phyloP scores from a whole-genome alignment of 2,113 vertebrate genomes.

The Chloropsis cyanopogon region DNA sequence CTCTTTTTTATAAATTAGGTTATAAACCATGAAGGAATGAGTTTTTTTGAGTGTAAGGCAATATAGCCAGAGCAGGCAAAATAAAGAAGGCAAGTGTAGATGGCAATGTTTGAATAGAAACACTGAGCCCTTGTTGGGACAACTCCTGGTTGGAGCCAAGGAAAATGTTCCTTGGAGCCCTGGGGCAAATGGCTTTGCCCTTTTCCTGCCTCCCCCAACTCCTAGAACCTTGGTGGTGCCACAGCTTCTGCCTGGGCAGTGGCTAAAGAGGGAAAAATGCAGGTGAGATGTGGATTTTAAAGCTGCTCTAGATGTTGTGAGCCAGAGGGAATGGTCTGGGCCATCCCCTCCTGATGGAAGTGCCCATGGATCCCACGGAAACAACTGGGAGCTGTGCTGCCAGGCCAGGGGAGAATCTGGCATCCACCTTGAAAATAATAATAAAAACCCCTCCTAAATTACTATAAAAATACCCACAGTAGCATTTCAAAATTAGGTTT shows the following conservation, averaged over 20 bases:
- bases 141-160: neutral
- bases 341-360: neutral
- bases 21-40: neutral
- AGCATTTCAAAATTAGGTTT: constrained; percentile 49
- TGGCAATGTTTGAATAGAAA: neutral
- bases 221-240: neutral
- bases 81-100: neutral
- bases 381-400: neutral
- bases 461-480: constrained; percentile 31
- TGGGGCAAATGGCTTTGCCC: neutral
- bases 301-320: neutral
- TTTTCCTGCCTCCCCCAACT: neutral
- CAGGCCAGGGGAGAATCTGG: neutral
- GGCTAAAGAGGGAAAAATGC: neutral
- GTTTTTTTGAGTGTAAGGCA: neutral
- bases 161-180: neutral
- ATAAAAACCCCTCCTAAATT: neutral
- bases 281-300: neutral
- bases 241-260: neutral
- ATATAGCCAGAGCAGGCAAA: neutral
- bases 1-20: neutral
- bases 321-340: neutral
- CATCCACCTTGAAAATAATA: neutral
- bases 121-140: neutral
- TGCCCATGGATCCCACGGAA: neutral